Conservation (phyloP, 2,113 vertebrate species). For the Hemiscyllium ocellatum region DNA sequence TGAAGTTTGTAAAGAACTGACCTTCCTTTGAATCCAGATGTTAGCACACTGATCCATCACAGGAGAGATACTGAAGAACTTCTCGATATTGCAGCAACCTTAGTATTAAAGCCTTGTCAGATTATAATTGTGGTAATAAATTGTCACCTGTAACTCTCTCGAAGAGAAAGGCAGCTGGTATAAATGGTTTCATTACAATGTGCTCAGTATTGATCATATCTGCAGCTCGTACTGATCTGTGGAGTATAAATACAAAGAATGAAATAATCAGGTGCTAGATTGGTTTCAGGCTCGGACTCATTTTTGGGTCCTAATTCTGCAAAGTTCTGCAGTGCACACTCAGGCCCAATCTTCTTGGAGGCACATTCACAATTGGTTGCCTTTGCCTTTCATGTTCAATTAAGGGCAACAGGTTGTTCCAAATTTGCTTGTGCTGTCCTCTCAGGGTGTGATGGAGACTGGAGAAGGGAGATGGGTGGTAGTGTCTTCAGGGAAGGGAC, state of each 20-base stretch:
- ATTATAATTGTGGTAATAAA: not conserved
- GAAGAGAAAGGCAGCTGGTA: not conserved
- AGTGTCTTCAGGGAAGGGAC: not conserved
- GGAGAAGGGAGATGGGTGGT: no score
- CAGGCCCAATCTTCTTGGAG: not conserved
- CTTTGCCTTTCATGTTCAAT: not conserved
- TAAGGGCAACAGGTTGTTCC: not conserved
- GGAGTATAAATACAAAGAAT: not conserved
- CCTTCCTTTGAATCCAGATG: slow-evolving; percentile 9
- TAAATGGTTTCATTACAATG: not conserved
- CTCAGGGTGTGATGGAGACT: no score
- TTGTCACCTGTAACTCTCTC: not conserved
- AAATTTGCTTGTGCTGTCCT: not conserved
- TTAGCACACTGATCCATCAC: not conserved
- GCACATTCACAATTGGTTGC: not conserved
- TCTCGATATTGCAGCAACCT: not conserved
- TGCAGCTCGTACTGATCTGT: not conserved
- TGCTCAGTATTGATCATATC: not conserved
- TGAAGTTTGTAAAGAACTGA: not conserved
- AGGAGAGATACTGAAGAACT: not conserved
- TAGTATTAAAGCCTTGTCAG: slow-evolving; percentile 19
- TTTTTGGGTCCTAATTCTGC: not conserved
- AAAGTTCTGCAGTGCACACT: not conserved
- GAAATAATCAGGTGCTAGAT: not conserved
- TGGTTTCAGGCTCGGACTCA: not conserved